phyloP scores from a whole-genome alignment of 2,797 vertebrate species.

The Distichodus sexfasciatus region DNA sequence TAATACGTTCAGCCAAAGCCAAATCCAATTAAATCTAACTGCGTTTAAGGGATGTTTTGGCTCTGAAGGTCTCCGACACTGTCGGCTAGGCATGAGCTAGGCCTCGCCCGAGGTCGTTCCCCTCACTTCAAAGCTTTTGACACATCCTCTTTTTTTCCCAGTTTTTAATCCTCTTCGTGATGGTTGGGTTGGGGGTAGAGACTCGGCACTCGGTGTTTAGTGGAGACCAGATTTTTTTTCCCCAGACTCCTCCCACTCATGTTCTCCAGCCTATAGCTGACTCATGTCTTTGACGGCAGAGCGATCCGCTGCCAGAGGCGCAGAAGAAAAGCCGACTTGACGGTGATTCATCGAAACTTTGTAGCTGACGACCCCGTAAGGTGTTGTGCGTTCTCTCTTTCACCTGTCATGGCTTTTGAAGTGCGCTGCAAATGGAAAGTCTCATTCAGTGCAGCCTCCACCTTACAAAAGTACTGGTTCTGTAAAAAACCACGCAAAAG shows the following conservation, averaged over 20 bases:
- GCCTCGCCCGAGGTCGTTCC: neutral
- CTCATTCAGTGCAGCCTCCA: slow-evolving; percentile 1
- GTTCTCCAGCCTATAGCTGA: slow-evolving; percentile 28
- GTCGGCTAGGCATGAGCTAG: neutral
- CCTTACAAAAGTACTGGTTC: neutral
- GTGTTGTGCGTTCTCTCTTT: slow-evolving; percentile 18
- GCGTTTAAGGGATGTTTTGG: slow-evolving; percentile 25
- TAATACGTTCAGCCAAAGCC: slow-evolving; percentile 38
- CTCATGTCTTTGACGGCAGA: slow-evolving; percentile 26
- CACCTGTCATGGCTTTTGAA: slow-evolving; percentile 35
- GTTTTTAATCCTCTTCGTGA: slow-evolving; percentile 8
- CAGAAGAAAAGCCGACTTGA: slow-evolving; percentile 6
- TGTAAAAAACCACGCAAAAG: neutral
- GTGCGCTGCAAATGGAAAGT: slow-evolving; percentile 9
- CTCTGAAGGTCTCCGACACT: neutral
- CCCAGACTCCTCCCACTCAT: slow-evolving; percentile 21
- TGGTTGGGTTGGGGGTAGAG: neutral
- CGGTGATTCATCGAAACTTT: slow-evolving; percentile 35
- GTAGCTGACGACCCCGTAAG: slow-evolving; percentile 24
- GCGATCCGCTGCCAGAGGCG: neutral
- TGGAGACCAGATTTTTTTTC: slow-evolving; percentile 6
- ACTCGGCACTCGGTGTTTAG: slow-evolving; percentile 10
- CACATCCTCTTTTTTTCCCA: neutral
- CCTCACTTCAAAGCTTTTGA: neutral
- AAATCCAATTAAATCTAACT: slow-evolving; percentile 35